These are phyloP conservation scores for Perithous albicinctus DNA, from an alignment of 2,888 invertebrate genomes.

Conservation along the genomic window DNA sequence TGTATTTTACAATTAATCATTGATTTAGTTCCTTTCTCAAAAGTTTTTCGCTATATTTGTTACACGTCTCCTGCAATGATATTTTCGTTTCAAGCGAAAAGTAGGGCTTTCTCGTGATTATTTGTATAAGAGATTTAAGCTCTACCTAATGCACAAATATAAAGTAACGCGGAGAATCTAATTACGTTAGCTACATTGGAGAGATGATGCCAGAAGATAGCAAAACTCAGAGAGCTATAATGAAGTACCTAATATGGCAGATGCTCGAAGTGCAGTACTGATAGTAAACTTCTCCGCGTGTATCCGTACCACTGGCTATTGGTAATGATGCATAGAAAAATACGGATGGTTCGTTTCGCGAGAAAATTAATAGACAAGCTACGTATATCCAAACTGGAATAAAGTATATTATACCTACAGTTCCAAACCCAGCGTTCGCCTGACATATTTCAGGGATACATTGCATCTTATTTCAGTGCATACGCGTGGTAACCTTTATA, in stretches of 20 bases:
- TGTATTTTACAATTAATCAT: neutral
- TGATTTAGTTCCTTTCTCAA: neutral
- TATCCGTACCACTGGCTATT: slow-evolving; percentile 29
- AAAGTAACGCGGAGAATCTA: slow-evolving; percentile 56
- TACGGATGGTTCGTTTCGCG: slow-evolving; percentile 41
- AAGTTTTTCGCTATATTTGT: neutral
- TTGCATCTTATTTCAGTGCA: slow-evolving; percentile 26
- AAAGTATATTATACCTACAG: slow-evolving; percentile 6
- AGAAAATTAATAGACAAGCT: slow-evolving; percentile 48
- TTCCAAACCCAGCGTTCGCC: slow-evolving; percentile 31
- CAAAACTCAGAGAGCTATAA: slow-evolving; percentile 55
- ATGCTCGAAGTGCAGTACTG: slow-evolving; percentile 19
- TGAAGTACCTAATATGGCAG: slow-evolving; percentile 62
- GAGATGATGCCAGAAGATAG: slow-evolving; percentile 63
- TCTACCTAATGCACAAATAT: neutral
- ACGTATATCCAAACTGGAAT: slow-evolving; percentile 23
- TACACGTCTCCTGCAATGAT: neutral
- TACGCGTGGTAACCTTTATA: slow-evolving; percentile 17
- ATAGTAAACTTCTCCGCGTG: slow-evolving; percentile 47
- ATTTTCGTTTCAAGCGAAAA: neutral
- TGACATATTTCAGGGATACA: slow-evolving; percentile 31
- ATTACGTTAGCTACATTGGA: slow-evolving; percentile 49
- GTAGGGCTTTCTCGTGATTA: neutral
- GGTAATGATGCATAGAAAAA: slow-evolving; percentile 58
- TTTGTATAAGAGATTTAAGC: neutral